Base-by-base conservation (phyloP, 2,888 invertebrate species). In the Chrysolina haemoptera region DNA sequence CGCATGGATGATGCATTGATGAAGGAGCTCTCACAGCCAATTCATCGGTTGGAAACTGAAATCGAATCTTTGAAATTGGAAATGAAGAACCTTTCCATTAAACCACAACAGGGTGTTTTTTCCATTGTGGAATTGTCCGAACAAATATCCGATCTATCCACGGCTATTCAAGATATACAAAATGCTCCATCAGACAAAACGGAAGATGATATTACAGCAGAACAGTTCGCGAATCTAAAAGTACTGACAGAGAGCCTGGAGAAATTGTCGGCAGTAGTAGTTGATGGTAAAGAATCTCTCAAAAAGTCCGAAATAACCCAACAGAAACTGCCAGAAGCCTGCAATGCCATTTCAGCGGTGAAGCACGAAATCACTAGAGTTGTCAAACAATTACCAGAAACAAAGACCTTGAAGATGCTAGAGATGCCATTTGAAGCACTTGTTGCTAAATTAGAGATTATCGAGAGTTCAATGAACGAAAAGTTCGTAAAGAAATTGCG, bases 361-460 rank as follows among this genome's bases (percentile, higher is more conserved):
- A 48, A 41, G 71, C 20, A 41, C 71, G 67, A 74, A 69, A 68
- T 62, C 6, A 53, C 50, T n/a, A 22, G 35, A 1, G 50, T 63
- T 63, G 41, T 50, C 3, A 9, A 48, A 63, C 9, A 48, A 8
- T 6, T 48, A 41, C 43, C 46, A 9, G 64, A 53, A 40, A 16
- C 40, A 18, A 50, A 40, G 48, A 1, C 43, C 12, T 40, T 73
- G n/a, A 53, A 69, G 46, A 16, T 53, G 41, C 35, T 63, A 9
- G 67, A 62, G 62, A 53, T 71, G 11, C 16, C 68, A 9, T 18
- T 35, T 14, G 16, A 22, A 35, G 11, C 41, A 40, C 14, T 63
- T n/a, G 63, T 63, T n/a, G 41, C 14, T 27, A 63, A 43, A 43
- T 14, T 43, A 14, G 43, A 43, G 2, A 14, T 9, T 5, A 64